phyloP scores from a whole-genome alignment of 2,888 invertebrate genomes.

The Theretra japonica region DNA sequence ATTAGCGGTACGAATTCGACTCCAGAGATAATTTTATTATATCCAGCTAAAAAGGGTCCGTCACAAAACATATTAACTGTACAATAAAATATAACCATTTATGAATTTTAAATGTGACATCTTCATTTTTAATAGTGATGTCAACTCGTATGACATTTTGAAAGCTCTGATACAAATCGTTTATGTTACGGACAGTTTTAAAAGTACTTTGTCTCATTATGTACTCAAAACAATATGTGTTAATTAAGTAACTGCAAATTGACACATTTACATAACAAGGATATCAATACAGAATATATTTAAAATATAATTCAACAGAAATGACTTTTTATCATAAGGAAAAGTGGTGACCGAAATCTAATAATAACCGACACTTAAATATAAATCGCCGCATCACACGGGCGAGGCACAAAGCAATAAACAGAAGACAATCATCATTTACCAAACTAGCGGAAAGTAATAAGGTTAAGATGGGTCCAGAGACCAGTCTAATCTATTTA shows the following conservation, averaged over 20 bases:
- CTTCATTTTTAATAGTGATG: constrained; percentile 13
- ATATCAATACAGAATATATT: neutral
- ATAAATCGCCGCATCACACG: neutral
- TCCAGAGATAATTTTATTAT: constrained; percentile 66
- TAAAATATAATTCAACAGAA: neutral
- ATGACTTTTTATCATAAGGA: neutral
- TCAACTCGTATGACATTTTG: neutral
- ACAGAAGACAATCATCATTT: constrained; percentile 20
- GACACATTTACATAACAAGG: neutral
- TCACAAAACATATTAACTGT: constrained; percentile 31
- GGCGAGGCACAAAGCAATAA: neutral
- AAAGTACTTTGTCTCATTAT: neutral
- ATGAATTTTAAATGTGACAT: constrained; percentile 33
- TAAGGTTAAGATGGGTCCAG: constrained; percentile 5
- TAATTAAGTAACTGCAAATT: neutral
- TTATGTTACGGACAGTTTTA: too few species aligned
- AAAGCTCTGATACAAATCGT: neutral
- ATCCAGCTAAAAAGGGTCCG: constrained; percentile 31
- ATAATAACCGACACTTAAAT: neutral
- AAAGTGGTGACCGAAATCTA: neutral
- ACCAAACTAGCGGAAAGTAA: constrained; percentile 21
- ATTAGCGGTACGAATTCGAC: constrained; percentile 66
- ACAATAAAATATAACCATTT: constrained; percentile 31
- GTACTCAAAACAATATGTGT: neutral
- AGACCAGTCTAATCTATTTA: constrained; percentile 21